Base-by-base conservation (phyloP, 2,797 vertebrate genomes). In the Sphenodon punctatus region DNA sequence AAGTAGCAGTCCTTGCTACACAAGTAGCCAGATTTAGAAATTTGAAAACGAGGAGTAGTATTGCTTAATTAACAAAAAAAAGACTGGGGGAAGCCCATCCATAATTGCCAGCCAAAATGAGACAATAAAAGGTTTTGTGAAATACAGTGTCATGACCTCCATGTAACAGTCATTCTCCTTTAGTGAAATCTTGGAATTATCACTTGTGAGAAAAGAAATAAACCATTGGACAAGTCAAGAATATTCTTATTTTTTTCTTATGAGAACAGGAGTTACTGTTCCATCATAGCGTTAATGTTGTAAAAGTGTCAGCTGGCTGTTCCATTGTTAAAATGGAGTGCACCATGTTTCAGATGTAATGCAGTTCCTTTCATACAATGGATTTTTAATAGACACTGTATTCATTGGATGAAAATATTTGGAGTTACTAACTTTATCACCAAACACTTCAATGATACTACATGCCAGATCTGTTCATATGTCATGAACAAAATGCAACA, bases 1-100 rank as follows among this genome's bases (percentile, higher is more conserved):
- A 5, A 6, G 8, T 20, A 61, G 59, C n/a, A n/a, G n/a, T n/a
- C n/a, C n/a, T n/a, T n/a, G n/a, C n/a, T n/a, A n/a, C n/a, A 49
- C 66, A 65, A 58, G 56, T 34, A 49, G 51, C 36, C n/a, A 78
- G 67, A 82, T 79, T 38, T 77, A n/a, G 46, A 72, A 82, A 82
- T 55, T 6, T 82, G 36, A 59, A 71, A 59, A 46, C n/a, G 55
- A 86, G 82, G 64, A 85, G 63, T 67, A 85, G 25, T 70, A 63
- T 60, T 70, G 60, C 74, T 82, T 71, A 81, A 67, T 38, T 42
- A 71, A 89, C 36, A 64, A 71, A 56, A 80, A 75, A 49, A 19
- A 63, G 74, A 58, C 78, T 15, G 2, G 34, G 76, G 59, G 63
- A 85, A 85, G 23, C 56, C 75, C 16, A 32, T 72, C 23, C 0